phyloP scores from a whole-genome alignment of 2,113 vertebrate species.

The Colaptes auratus region DNA sequence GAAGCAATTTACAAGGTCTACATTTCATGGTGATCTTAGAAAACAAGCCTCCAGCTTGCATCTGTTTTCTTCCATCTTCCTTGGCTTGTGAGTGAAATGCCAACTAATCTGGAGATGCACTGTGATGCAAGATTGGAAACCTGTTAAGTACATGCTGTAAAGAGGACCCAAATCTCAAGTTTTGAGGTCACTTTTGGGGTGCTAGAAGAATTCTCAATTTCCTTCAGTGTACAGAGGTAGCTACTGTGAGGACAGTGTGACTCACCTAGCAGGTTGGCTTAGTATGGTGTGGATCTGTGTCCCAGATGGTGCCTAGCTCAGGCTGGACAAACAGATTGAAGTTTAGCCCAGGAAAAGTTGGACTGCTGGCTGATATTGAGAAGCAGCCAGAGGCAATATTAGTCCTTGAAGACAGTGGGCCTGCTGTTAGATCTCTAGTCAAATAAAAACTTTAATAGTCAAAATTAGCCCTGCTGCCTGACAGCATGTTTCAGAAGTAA shows the following conservation, averaged over 20 bases:
- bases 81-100: background rate
- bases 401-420: conserved; percentile 8
- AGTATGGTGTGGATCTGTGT: background rate
- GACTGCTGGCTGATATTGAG: conserved; percentile 6
- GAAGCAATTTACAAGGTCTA: background rate
- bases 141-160: background rate
- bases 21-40: background rate
- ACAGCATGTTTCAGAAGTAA: background rate
- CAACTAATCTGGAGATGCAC: background rate
- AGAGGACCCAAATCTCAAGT: background rate
- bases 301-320: background rate
- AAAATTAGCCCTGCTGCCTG: background rate
- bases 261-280: background rate
- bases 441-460: background rate
- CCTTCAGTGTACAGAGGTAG: background rate
- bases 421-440: conserved; percentile 21
- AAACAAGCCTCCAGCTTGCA: background rate
- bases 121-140: background rate
- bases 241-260: background rate
- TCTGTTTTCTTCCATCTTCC: background rate
- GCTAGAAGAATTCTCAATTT: background rate
- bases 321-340: background rate
- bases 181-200: background rate
- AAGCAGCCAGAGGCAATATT: conserved; percentile 43
- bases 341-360: background rate